Percentiles rank a stretch among this genome's conserved stretches.
Conservation (phyloP, 2,888 invertebrate genomes). For the Ochropleura plecta region DNA sequence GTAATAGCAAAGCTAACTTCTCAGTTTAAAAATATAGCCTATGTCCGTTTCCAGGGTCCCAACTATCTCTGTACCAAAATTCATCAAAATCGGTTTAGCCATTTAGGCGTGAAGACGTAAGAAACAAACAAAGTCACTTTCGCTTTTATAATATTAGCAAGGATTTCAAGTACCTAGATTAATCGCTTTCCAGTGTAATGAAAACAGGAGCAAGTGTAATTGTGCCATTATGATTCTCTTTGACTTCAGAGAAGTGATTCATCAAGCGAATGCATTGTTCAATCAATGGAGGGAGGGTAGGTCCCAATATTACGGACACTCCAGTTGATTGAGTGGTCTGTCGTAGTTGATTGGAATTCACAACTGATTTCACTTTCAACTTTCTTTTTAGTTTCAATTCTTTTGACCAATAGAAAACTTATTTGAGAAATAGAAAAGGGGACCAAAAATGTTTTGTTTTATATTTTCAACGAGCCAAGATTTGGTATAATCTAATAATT, state of each 20-base stretch:
- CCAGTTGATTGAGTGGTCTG: neutral
- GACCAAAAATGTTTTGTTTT: too few species aligned
- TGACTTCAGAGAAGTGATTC: neutral
- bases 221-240: neutral
- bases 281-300: neutral
- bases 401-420: neutral
- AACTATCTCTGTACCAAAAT: too few species aligned
- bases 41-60: too few species aligned
- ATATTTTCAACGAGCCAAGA: neutral
- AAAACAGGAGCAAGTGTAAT: neutral
- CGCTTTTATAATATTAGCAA: too few species aligned
- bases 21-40: too few species aligned
- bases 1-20: too few species aligned
- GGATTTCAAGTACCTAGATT: too few species aligned
- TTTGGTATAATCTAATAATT: neutral
- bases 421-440: too few species aligned
- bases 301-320: neutral
- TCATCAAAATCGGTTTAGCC: too few species aligned
- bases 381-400: slow-evolving; percentile 1
- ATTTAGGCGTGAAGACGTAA: too few species aligned
- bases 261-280: neutral
- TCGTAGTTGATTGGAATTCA: slow-evolving; percentile 13
- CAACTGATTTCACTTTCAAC: slow-evolving; percentile 16
- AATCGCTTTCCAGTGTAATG: neutral
- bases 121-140: too few species aligned